These are phyloP conservation scores for Corydoras sp. DNA, from an alignment of 2,113 vertebrate genomes.

Conservation along the genomic window DNA sequence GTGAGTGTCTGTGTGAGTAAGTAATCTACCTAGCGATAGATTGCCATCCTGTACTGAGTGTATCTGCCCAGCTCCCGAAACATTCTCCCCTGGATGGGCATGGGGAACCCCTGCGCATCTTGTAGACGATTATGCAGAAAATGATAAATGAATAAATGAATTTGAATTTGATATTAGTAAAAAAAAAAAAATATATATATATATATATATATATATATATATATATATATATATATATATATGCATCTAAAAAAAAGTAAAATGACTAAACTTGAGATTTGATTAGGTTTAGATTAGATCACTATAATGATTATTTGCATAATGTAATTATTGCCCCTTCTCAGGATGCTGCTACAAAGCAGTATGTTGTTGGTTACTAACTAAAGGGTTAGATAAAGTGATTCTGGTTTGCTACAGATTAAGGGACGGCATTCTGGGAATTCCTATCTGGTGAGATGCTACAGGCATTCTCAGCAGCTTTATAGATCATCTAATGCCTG, in stretches of 20 bases:
- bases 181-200: too few species aligned
- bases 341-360: constrained; percentile 10
- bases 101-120: too few species aligned
- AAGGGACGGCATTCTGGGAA: constrained; percentile 90
- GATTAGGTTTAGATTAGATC: background rate
- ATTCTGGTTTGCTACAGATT: constrained; percentile 79
- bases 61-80: too few species aligned
- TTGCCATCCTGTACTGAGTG: too few species aligned
- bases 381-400: constrained; percentile 70
- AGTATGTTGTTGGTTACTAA: constrained; percentile 24
- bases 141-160: too few species aligned
- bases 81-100: too few species aligned
- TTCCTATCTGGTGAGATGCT: constrained; percentile 80
- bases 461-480: constrained; percentile 24
- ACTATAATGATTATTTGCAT: background rate
- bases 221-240: too few species aligned
- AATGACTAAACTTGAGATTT: background rate
- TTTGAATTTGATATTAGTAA: too few species aligned
- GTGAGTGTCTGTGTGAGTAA: too few species aligned
- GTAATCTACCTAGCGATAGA: too few species aligned
- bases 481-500: constrained; percentile 11
- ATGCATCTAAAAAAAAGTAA: background rate
- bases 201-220: too few species aligned
- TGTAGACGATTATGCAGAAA: too few species aligned
- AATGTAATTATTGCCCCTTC: constrained; percentile 43